Evolutionary conservation across 2,113 vertebrate genomes (phyloP).

Genomic region (Xerus inauris): DNA sequence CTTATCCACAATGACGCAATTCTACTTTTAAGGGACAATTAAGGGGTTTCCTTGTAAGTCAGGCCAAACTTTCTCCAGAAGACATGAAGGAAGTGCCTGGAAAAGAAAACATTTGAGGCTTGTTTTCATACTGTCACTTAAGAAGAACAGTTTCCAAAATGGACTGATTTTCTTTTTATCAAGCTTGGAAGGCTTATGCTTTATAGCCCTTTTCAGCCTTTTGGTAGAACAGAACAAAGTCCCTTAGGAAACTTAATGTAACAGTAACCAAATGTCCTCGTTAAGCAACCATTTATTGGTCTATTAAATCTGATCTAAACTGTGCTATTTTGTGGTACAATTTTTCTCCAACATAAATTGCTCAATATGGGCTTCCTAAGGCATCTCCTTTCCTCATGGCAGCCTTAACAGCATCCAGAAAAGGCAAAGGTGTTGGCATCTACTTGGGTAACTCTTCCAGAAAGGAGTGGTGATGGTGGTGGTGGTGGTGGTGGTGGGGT

Average conservation of each 20-base stretch:
- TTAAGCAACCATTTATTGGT: constrained; percentile 74
- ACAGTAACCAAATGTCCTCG: constrained; percentile 74
- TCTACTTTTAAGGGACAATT: constrained; percentile 84
- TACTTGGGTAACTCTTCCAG: neutral
- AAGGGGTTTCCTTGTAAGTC: constrained; percentile 85
- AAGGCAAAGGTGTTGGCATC: constrained; percentile 20
- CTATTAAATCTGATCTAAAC: constrained; percentile 75
- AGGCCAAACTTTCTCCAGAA: constrained; percentile 85
- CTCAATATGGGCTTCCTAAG: constrained; percentile 43
- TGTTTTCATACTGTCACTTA: constrained; percentile 80
- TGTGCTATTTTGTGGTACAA: constrained; percentile 68
- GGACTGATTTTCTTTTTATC: constrained; percentile 72
- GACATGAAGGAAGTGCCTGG: constrained; percentile 81
- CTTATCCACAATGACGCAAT: constrained; percentile 86
- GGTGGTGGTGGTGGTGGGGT: neutral
- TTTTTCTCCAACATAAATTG: constrained; percentile 70
- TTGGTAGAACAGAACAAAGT: constrained; percentile 73
- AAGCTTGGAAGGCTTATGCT: constrained; percentile 55
- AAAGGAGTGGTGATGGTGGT: neutral
- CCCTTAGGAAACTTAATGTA: constrained; percentile 73
- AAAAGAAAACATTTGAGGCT: constrained; percentile 75
- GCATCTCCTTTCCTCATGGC: neutral
- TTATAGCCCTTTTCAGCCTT: constrained; percentile 57
- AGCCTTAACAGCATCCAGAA: neutral
- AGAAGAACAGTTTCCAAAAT: constrained; percentile 73